A percentile compares a stretch with the other conserved stretches of the same genome.
These are phyloP conservation scores for Drosophila virilis DNA, from an alignment of 1,140 invertebrate species.

Conservation along the genomic window DNA sequence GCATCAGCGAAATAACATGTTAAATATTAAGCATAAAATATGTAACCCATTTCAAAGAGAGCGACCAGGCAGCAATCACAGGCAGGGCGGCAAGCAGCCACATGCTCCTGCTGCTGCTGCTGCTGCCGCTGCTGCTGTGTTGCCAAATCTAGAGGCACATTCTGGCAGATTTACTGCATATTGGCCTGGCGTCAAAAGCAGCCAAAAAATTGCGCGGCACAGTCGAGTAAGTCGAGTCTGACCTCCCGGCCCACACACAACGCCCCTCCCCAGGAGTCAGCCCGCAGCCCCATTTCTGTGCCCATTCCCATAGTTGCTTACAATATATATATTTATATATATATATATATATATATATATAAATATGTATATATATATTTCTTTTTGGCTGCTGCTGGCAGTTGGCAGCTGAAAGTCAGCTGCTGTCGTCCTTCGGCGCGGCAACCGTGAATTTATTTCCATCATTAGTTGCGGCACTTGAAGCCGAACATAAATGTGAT, in stretches of 20 bases:
- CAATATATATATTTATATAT: too few species aligned
- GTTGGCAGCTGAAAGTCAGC: slow-evolving; percentile 59
- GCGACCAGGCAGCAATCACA: slow-evolving; percentile 20
- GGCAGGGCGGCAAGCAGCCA: neutral
- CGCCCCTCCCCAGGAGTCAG: neutral
- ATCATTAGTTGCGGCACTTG: slow-evolving; percentile 83
- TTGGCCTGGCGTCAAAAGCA: slow-evolving; percentile 83
- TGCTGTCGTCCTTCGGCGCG: slow-evolving; percentile 38
- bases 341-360: too few species aligned
- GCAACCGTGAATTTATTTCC: slow-evolving; percentile 76
- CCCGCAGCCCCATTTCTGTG: neutral
- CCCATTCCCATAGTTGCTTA: too few species aligned
- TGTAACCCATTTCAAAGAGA: slow-evolving; percentile 79
- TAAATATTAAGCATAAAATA: slow-evolving; percentile 84
- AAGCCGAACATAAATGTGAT: slow-evolving; percentile 79
- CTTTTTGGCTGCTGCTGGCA: slow-evolving; percentile 55
- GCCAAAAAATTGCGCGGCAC: slow-evolving; percentile 69
- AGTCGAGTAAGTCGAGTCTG: slow-evolving; percentile 53
- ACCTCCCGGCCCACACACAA: slow-evolving; percentile 9
- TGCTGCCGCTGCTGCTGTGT: slow-evolving; percentile 42
- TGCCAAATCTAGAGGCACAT: slow-evolving; percentile 83
- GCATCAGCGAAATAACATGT: slow-evolving; percentile 74
- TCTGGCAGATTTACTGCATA: slow-evolving; percentile 84
- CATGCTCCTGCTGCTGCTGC: slow-evolving; percentile 19
- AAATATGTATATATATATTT: neutral